Evolutionary conservation across 1,140 invertebrate genomes (phyloP).

Genomic region (Nymphalis io): DNA sequence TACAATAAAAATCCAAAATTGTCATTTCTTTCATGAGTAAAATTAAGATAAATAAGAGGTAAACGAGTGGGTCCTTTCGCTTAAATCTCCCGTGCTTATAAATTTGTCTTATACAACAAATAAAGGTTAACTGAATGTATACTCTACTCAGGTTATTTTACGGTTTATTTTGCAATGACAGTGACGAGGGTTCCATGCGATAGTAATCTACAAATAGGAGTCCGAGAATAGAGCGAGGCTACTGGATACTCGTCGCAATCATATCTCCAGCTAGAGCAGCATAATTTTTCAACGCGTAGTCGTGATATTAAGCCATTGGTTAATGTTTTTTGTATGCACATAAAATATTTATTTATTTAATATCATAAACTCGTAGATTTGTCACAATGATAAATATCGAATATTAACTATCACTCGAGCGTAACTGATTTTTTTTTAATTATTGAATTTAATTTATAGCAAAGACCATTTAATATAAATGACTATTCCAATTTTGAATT

Average conservation of each 20-base stretch:
- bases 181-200: constrained; percentile 53
- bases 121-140: constrained; percentile 44
- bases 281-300: constrained; percentile 52
- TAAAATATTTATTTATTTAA: no score
- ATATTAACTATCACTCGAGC: no score
- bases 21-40: constrained; percentile 66
- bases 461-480: no score
- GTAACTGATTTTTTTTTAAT: no score
- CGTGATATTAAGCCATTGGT: not conserved
- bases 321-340: not conserved
- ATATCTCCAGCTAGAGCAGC: constrained; percentile 67
- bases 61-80: constrained; percentile 72
- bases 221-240: constrained; percentile 79
- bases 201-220: constrained; percentile 77
- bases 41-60: constrained; percentile 75
- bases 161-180: constrained; percentile 54
- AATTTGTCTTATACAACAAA: constrained; percentile 50
- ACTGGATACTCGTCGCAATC: constrained; percentile 73
- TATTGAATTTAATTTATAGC: no score
- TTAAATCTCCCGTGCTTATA: constrained; percentile 41
- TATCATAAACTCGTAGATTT: not conserved
- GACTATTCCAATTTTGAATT: not conserved
- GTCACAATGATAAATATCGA: not conserved
- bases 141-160: constrained; percentile 51
- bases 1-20: constrained; percentile 60